Percentiles rank a stretch among this genome's conserved stretches.
These are phyloP conservation scores for Actinemys pallida DNA, from an alignment of 2,113 vertebrate genomes.

Conservation along the genomic window DNA sequence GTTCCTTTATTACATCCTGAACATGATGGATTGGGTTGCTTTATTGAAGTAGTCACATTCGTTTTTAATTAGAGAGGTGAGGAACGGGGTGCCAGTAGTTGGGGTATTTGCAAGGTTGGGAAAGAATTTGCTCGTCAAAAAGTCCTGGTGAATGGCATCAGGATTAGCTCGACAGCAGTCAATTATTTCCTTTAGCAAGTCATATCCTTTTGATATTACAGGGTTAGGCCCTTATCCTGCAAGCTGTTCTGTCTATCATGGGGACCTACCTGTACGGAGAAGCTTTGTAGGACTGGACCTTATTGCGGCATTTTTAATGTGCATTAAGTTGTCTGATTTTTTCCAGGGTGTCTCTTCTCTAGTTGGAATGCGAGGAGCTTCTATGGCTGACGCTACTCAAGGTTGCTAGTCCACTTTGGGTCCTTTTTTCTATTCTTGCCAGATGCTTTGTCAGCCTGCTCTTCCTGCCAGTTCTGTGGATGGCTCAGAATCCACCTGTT, in stretches of 20 bases:
- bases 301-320: background rate
- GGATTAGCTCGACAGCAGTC: slow-evolving; percentile 56
- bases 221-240: slow-evolving; percentile 12
- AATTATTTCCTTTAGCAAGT: slow-evolving; percentile 77
- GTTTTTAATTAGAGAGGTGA: slow-evolving; percentile 83
- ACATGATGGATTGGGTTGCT: slow-evolving; percentile 79
- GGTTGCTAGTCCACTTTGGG: slow-evolving; percentile 66
- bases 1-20: slow-evolving; percentile 71
- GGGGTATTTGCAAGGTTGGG: slow-evolving; percentile 75
- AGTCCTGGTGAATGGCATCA: slow-evolving; percentile 55
- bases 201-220: slow-evolving; percentile 57
- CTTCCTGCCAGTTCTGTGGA: slow-evolving; percentile 63
- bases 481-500: slow-evolving; percentile 67
- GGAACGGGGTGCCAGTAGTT: slow-evolving; percentile 77
- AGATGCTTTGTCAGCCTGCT: slow-evolving; percentile 70
- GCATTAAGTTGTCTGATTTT: background rate
- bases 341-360: slow-evolving; percentile 44
- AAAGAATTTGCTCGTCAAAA: slow-evolving; percentile 76
- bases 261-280: background rate
- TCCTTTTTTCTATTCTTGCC: slow-evolving; percentile 58
- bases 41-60: slow-evolving; percentile 75
- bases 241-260: background rate
- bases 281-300: slow-evolving; percentile 3
- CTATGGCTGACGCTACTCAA: background rate
- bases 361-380: slow-evolving; percentile 47